A percentile compares a stretch with the other conserved stretches of the same genome.
phyloP scores from a whole-genome alignment of 1,140 invertebrate genomes.

The Megalopta genalis region DNA sequence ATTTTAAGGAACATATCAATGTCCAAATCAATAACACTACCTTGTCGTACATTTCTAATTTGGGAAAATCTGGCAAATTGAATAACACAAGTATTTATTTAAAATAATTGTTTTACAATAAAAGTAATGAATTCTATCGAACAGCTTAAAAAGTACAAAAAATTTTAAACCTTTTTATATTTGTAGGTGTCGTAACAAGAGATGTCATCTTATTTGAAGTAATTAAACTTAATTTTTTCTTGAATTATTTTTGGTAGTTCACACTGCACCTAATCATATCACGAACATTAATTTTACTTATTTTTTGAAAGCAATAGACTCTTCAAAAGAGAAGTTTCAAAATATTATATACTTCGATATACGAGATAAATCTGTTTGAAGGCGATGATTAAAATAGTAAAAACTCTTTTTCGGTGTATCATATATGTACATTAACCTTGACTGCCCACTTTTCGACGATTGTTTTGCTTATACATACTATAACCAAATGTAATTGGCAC shows the following conservation, averaged over 20 bases:
- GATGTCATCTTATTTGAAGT: conserved; percentile 59
- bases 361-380: background rate
- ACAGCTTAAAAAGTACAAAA: conserved; percentile 17
- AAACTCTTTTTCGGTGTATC: background rate
- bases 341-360: background rate
- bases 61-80: conserved; percentile 36
- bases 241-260: conserved; percentile 7
- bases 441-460: background rate
- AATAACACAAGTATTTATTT: conserved; percentile 16
- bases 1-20: conserved; percentile 89
- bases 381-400: conserved; percentile 1
- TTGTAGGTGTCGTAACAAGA: conserved; percentile 34
- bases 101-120: background rate
- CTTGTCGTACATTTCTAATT: conserved; percentile 68
- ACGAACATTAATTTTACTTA: background rate
- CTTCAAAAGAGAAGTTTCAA: background rate
- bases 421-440: conserved; percentile 26
- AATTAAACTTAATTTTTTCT: conserved; percentile 1
- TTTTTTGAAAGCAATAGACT: background rate
- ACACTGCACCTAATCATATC: background rate
- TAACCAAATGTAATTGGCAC: conserved; percentile 33
- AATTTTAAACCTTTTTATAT: conserved; percentile 52
- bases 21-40: conserved; percentile 84
- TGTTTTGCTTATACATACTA: conserved; percentile 21
- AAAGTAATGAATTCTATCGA: background rate